phyloP scores from a whole-genome alignment of 2,797 vertebrate genomes.

The Coendou prehensilis region DNA sequence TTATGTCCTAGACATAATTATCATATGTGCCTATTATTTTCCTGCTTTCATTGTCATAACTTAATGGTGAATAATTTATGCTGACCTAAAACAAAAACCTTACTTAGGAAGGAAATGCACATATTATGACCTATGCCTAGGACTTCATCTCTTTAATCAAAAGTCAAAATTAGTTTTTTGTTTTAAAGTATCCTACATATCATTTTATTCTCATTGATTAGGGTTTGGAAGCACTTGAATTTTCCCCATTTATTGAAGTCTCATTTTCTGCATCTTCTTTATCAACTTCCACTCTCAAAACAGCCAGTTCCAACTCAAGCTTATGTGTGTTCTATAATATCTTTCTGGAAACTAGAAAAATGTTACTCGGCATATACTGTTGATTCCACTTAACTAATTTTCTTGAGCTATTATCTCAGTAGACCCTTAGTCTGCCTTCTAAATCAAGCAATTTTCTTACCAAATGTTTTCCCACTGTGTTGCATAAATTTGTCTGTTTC shows the following conservation, averaged over 20 bases:
- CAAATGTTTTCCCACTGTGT: neutral
- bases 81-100: too few species aligned
- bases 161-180: neutral
- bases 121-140: neutral
- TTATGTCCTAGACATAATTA: too few species aligned
- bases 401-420: neutral
- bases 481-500: neutral
- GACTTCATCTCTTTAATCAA: too few species aligned
- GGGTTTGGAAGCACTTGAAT: neutral
- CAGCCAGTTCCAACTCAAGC: neutral
- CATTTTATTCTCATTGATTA: neutral
- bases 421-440: neutral
- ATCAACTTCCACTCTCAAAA: neutral
- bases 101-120: too few species aligned
- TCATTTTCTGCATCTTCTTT: neutral
- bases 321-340: neutral
- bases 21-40: too few species aligned
- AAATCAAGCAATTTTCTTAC: neutral
- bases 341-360: neutral
- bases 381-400: neutral
- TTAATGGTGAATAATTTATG: too few species aligned
- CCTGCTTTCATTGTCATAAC: too few species aligned
- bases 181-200: neutral
- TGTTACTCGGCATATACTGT: neutral
- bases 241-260: neutral